phyloP scores from a whole-genome alignment of 2,888 invertebrate species.

The Parnassius apollo region DNA sequence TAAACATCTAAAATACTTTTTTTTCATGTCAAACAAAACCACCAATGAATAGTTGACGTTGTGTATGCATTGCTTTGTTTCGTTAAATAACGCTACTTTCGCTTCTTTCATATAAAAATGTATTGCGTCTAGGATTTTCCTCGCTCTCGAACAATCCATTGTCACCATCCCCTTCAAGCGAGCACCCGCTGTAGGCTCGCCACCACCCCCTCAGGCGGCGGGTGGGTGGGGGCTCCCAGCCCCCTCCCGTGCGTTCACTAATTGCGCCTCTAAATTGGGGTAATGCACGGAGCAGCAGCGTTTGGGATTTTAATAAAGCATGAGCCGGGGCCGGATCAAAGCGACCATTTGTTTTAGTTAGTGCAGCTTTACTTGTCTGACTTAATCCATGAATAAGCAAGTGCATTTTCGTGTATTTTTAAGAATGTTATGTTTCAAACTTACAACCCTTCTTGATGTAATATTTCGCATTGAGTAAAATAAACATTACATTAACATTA shows the following conservation, averaged over 20 bases:
- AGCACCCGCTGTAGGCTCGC: constrained; percentile 18
- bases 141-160: constrained; percentile 18
- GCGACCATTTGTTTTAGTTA: constrained; percentile 74
- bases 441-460: too few relatives aligned
- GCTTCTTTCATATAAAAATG: constrained; percentile 1
- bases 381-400: constrained; percentile 36
- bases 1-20: too few relatives aligned
- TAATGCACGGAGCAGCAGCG: constrained; percentile 69
- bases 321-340: constrained; percentile 60
- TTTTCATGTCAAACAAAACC: too few relatives aligned
- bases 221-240: constrained; percentile 41
- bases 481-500: too few relatives aligned
- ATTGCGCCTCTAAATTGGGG: constrained; percentile 77
- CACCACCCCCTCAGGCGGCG: constrained; percentile 38
- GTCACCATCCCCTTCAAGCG: constrained; percentile 16
- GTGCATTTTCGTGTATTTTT: constrained; percentile 15
- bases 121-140: constrained; percentile 9
- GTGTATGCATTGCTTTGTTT: neutral
- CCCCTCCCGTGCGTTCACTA: constrained; percentile 63
- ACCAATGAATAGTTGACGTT: too few relatives aligned
- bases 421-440: too few relatives aligned
- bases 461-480: too few relatives aligned
- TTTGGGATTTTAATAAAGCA: constrained; percentile 73
- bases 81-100: constrained; percentile 2
- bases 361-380: constrained; percentile 52